phyloP scores from a whole-genome alignment of 2,797 vertebrate species.

The Silurus aristotelis region DNA sequence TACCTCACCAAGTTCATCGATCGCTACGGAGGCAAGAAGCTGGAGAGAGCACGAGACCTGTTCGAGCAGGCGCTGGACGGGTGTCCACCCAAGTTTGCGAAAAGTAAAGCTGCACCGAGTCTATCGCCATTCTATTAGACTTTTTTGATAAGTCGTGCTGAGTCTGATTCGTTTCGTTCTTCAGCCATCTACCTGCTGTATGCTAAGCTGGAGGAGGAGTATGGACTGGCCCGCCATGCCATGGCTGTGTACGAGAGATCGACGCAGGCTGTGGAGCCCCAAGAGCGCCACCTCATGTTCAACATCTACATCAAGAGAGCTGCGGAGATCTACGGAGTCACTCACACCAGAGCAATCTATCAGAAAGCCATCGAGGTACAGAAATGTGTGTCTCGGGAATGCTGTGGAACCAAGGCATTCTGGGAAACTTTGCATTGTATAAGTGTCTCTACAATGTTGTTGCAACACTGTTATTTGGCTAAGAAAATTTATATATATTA shows the following conservation, averaged over 20 bases:
- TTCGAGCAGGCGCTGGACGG: constrained; percentile 93
- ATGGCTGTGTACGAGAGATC: constrained; percentile 94
- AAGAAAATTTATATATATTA: too few relatives aligned
- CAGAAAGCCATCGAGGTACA: constrained; percentile 91
- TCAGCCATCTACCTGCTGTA: constrained; percentile 90
- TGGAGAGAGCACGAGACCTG: constrained; percentile 90
- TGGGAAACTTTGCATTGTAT: too few relatives aligned
- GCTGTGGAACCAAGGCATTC: background rate
- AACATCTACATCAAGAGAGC: constrained; percentile 95
- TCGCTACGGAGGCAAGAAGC: constrained; percentile 90
- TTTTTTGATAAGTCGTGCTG: background rate
- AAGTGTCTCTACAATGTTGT: too few relatives aligned
- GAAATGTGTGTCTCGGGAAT: background rate
- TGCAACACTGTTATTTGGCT: too few relatives aligned
- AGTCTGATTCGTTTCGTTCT: constrained; percentile 32
- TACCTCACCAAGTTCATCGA: constrained; percentile 94
- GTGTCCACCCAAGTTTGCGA: constrained; percentile 85
- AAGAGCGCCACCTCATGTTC: constrained; percentile 89
- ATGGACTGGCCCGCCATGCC: constrained; percentile 88
- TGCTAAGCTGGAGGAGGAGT: constrained; percentile 90
- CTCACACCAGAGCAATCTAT: constrained; percentile 90
- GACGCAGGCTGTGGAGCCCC: constrained; percentile 83
- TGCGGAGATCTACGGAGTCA: constrained; percentile 93
- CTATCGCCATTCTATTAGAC: background rate
- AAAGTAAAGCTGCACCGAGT: constrained; percentile 67